Conservation (phyloP, 2,888 invertebrate species). For the Sialis fuliginosa region DNA sequence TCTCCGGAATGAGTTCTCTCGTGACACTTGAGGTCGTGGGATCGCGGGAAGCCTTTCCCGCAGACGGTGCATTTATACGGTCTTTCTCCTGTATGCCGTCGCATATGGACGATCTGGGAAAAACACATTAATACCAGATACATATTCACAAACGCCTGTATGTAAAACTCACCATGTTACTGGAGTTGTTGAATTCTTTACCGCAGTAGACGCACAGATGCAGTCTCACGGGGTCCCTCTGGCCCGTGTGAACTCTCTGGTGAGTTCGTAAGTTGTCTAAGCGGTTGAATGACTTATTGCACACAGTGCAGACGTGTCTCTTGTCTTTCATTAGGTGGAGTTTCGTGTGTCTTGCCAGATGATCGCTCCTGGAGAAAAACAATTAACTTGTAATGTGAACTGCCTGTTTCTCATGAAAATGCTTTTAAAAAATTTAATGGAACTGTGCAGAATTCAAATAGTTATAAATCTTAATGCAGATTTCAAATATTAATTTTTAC, state of each 20-base stretch:
- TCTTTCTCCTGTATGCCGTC: conserved; percentile 25
- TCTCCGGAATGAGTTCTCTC: conserved; percentile 27
- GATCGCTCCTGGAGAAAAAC: conserved; percentile 34
- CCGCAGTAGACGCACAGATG: conserved; percentile 27
- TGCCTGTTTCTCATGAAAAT: neutral
- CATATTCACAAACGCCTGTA: neutral
- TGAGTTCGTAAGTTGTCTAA: conserved; percentile 26
- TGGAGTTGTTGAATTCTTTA: conserved; percentile 28
- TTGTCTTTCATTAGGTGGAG: conserved; percentile 32
- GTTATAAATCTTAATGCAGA: too few species aligned
- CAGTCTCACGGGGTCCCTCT: conserved; percentile 22
- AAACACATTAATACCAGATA: conserved; percentile 3
- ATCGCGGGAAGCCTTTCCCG: conserved; percentile 26
- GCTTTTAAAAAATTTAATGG: neutral
- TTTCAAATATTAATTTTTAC: too few species aligned
- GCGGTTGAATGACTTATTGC: conserved; percentile 42
- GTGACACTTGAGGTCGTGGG: conserved; percentile 27
- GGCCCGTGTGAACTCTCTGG: conserved; percentile 23
- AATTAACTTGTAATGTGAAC: too few species aligned
- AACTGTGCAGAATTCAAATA: too few species aligned
- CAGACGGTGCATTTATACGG: conserved; percentile 26
- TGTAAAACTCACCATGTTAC: conserved; percentile 23
- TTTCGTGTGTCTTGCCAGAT: conserved; percentile 43
- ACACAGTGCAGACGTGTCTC: conserved; percentile 37
- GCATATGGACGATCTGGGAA: conserved; percentile 27